Conservation (phyloP, 2,113 vertebrate genomes). For the Pterocles gutturalis region DNA sequence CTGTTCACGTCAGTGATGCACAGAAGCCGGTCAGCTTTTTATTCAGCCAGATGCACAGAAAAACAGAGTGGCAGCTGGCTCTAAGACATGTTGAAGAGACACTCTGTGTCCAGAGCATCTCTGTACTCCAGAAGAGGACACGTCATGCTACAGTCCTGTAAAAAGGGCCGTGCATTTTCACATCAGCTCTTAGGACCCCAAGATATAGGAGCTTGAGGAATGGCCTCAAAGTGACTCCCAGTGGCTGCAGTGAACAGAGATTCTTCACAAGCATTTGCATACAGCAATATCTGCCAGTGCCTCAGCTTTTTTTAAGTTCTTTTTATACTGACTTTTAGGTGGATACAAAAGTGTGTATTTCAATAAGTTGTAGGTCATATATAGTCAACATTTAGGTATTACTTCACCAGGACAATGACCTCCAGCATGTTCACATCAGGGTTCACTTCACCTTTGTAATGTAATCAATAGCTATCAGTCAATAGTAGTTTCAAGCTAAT, state of each 20-base stretch:
- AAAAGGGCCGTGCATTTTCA: not conserved
- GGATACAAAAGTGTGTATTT: not conserved
- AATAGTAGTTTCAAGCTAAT: not conserved
- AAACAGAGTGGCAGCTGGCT: not conserved
- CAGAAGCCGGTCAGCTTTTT: not conserved
- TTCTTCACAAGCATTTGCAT: not conserved
- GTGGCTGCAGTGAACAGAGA: not conserved
- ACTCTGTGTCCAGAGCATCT: not conserved
- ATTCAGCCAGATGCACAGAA: not conserved
- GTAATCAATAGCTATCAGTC: not conserved
- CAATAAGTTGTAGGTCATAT: not conserved
- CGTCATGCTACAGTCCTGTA: not conserved
- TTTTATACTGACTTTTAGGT: not conserved
- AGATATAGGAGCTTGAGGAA: not conserved
- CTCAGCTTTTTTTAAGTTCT: not conserved
- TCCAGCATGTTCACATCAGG: not conserved
- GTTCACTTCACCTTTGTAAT: not conserved
- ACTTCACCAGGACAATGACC: not conserved
- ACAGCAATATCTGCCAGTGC: not conserved
- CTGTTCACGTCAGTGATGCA: not conserved
- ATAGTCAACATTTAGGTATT: not conserved
- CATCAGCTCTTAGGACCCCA: not conserved
- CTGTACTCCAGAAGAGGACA: not conserved
- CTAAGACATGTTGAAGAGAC: not conserved
- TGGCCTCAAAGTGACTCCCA: not conserved